Base-by-base conservation (phyloP, 2,797 vertebrate genomes). In the Amphiprion clarkii region DNA sequence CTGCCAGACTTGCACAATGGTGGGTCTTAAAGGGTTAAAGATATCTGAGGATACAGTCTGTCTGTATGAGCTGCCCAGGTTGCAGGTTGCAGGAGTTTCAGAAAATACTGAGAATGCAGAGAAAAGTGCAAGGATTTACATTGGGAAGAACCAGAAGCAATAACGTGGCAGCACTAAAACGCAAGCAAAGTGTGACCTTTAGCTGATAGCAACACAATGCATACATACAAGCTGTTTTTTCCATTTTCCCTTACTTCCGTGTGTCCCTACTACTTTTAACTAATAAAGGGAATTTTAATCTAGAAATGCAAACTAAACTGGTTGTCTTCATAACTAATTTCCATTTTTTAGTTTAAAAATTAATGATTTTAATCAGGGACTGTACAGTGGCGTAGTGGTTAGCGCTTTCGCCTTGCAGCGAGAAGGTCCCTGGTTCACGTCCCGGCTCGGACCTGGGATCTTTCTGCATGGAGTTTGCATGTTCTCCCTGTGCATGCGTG, bases 1-100 rank as follows among this genome's bases (percentile, higher is more conserved):
- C 23, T 1, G 23, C 23, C 23, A 23, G 23, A 23, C 23, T 23
- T 23, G 23, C 23, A 23, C 23, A 23, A 23, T 23, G 23, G 23
- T 23, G 23, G 23, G 23, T 23, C 23, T 23, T 23, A 23, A 23
- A 23, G 23, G 23, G 23, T 23, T 23, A 58, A 76, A 73, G 74
- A 79, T 87, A 86, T 62, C 68, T 52, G 58, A 71, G 67, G 56
- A 44, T 67, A 67, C 42, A 25, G 69, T 61, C 39, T n/a, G 31
- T 25, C 4, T 36, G 55, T 44, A 21, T 40, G 57, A 71, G 67
- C 59, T 58, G 46, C 42, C 48, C 40, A 17, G 64, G 39, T 60
- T 56, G 53, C 27, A 78, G 78, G 56, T 74, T 82, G 29, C 3
- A 62, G 66, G 14, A 27, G 39, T 56, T 70, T 31, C 16, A 27